phyloP scores from a whole-genome alignment of 2,113 vertebrate genomes.

The Xyrauchen texanus region DNA sequence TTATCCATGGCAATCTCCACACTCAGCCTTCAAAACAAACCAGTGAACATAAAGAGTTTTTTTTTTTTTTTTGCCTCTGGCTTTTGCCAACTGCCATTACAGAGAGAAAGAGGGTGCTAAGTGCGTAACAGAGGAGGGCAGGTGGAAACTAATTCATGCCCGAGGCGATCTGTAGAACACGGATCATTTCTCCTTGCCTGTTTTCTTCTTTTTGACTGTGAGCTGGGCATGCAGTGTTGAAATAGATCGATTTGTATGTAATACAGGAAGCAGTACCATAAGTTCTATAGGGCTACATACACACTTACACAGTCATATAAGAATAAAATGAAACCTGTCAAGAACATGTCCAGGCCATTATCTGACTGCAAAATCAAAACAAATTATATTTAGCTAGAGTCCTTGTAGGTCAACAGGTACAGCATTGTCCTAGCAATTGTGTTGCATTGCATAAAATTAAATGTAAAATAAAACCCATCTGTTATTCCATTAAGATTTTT shows the following conservation, averaged over 20 bases:
- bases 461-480: too few relatives aligned
- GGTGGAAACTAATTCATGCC: slow-evolving; percentile 61
- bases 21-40: slow-evolving; percentile 52
- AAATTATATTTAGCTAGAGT: too few relatives aligned
- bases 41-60: slow-evolving; percentile 52
- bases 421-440: too few relatives aligned
- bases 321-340: too few relatives aligned
- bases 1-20: slow-evolving; percentile 51
- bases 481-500: too few relatives aligned
- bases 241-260: slow-evolving; percentile 43
- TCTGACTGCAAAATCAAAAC: too few relatives aligned
- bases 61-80: slow-evolving; percentile 51
- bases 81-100: slow-evolving; percentile 54
- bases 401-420: too few relatives aligned
- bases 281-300: slow-evolving; percentile 15
- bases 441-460: too few relatives aligned
- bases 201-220: slow-evolving; percentile 14
- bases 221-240: not conserved
- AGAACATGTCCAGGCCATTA: too few relatives aligned
- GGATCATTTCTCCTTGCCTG: slow-evolving; percentile 41
- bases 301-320: not conserved
- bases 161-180: slow-evolving; percentile 50
- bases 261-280: slow-evolving; percentile 21
- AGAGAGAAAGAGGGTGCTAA: slow-evolving; percentile 56
- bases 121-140: slow-evolving; percentile 57